Evolutionary conservation across 2,113 vertebrate genomes (phyloP), one percentile per base, ranked within the genome.

Genomic region (Rafetus swinhoei): DNA sequence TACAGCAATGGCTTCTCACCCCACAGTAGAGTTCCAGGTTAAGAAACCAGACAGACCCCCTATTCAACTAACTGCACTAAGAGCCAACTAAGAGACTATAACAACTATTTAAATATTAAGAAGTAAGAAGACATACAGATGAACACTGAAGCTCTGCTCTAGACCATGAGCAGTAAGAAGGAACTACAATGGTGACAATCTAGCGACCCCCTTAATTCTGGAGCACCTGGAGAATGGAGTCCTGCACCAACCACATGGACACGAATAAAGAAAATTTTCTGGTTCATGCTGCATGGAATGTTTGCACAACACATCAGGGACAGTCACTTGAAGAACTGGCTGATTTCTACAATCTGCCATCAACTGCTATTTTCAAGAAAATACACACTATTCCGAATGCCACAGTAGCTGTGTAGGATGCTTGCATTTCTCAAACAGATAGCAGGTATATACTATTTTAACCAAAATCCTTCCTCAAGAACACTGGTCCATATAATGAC

Each of bases 271-370:
- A 72, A 19, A 72, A 72, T 35, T 72, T n/a, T 72, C 65, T 72
- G 16, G 18, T 72, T n/a, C n/a, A 19, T 10, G 32, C 10, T 72
- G n/a, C 65, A 35, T 72, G 65, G 65, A 72, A 35, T 7, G 18
- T 35, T 19, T 35, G 32, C n/a, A 35, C 32, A 72, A 72, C 18
- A 16, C n/a, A 19, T 45, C 35, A 35, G 65, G 65, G 65, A 35
- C 65, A 72, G 65, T 35, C 65, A 72, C 65, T 35, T 35, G 18
- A 72, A 72, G 95, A 97, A 96, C 93, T 95, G 96, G 88, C 95
- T 95, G 95, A 95, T 97, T 98, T 97, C 95, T 97, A 59, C 97
- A 97, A 97, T 95, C 95, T 97, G 97, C 96, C 95, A 93, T 97
- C 97, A 95, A 93, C 91, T 98, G 94, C 95, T 95, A 93, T 97